phyloP scores from a whole-genome alignment of 2,113 vertebrate species.

The Malurus cyaneus region DNA sequence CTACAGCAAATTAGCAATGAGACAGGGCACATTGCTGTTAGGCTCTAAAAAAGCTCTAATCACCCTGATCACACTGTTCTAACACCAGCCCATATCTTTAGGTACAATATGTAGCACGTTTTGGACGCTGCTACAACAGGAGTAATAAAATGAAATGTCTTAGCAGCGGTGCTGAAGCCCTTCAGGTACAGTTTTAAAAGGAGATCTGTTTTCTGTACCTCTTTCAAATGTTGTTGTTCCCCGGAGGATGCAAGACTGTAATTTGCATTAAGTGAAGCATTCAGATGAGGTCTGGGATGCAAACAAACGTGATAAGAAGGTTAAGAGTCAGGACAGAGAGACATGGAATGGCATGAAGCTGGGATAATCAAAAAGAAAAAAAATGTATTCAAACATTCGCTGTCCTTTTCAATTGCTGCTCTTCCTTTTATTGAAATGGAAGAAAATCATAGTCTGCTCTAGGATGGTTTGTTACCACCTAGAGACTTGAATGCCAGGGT shows the following conservation, averaged over 20 bases:
- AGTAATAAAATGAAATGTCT: constrained; percentile 6
- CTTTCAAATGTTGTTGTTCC: background rate
- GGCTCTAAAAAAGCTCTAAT: background rate
- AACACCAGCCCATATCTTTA: background rate
- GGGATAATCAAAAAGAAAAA: background rate
- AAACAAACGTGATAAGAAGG: constrained; percentile 42
- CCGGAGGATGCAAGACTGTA: constrained; percentile 8
- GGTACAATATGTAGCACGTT: constrained; percentile 1
- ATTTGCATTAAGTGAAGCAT: constrained; percentile 30
- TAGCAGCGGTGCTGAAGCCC: background rate
- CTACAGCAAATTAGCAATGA: constrained; percentile 34
- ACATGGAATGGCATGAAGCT: background rate
- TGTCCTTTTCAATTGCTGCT: background rate
- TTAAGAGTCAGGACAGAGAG: constrained; percentile 37
- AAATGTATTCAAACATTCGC: background rate
- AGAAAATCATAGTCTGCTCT: constrained; percentile 21
- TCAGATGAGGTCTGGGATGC: constrained; percentile 30
- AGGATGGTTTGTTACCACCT: background rate
- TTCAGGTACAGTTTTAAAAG: constrained; percentile 28
- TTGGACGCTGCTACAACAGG: background rate
- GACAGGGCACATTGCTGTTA: background rate
- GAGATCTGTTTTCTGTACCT: background rate
- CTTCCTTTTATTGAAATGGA: constrained; percentile 8
- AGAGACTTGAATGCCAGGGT: constrained; percentile 12
- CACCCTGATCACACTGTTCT: background rate